Evolutionary conservation across 2,888 invertebrate genomes (phyloP).

Genomic region (Belgica antarctica): DNA sequence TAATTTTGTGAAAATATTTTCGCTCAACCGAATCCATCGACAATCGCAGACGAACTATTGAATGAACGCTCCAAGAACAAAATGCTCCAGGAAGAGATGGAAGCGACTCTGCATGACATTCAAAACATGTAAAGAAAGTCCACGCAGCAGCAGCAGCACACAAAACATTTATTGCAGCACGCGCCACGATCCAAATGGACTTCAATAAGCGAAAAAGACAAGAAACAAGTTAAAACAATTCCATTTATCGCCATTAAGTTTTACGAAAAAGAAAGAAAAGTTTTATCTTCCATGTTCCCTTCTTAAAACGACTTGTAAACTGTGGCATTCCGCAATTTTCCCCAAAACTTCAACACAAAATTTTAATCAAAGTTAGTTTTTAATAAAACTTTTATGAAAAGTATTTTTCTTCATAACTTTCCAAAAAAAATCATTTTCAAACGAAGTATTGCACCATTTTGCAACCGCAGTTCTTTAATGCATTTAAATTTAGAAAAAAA

Average conservation of each 20-base stretch:
- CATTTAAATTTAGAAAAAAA: too few relatives aligned
- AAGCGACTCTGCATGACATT: constrained; percentile 97
- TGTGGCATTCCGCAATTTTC: not conserved
- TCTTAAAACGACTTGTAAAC: too few relatives aligned
- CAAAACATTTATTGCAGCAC: constrained; percentile 29
- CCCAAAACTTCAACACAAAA: not conserved
- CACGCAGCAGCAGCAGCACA: constrained; percentile 46
- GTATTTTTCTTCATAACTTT: not conserved
- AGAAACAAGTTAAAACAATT: constrained; percentile 14
- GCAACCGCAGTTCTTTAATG: too few relatives aligned
- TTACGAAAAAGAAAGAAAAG: not conserved
- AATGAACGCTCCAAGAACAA: constrained; percentile 94
- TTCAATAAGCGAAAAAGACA: not conserved
- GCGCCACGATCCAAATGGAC: not conserved
- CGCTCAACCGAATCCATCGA: not conserved
- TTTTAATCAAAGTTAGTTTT: not conserved
- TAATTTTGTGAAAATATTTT: constrained; percentile 11
- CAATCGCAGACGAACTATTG: constrained; percentile 82
- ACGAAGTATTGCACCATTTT: not conserved
- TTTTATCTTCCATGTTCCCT: not conserved
- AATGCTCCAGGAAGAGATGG: constrained; percentile 96
- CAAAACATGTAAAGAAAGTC: constrained; percentile 84
- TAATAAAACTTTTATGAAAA: not conserved
- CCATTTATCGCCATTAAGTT: constrained; percentile 26
- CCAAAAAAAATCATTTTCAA: not conserved